Conservation (phyloP, 2,888 invertebrate genomes). For the Auanema freiburgensis region DNA sequence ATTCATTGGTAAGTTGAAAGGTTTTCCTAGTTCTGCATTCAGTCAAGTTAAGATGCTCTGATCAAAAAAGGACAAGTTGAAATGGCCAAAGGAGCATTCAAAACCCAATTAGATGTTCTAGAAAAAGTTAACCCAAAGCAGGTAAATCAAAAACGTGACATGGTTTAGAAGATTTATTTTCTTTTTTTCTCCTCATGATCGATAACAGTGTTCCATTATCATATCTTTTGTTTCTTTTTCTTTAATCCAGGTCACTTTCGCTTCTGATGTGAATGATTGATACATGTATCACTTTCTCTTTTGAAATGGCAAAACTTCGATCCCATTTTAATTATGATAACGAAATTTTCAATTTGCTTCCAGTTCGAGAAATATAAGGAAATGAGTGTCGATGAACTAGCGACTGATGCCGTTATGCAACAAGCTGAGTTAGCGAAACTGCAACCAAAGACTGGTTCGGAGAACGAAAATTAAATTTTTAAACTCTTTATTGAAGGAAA, state of each 20-base stretch:
- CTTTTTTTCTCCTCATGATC: background rate
- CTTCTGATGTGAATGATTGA: too few relatives aligned
- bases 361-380: constrained; percentile 54
- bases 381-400: constrained; percentile 51
- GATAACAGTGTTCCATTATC: background rate
- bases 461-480: background rate
- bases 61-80: constrained; percentile 59
- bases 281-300: too few relatives aligned
- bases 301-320: too few relatives aligned
- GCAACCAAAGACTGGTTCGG: constrained; percentile 44
- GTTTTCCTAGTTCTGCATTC: background rate
- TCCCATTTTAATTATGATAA: too few relatives aligned
- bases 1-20: constrained; percentile 13
- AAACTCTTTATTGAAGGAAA: constrained; percentile 27
- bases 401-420: constrained; percentile 55
- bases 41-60: constrained; percentile 37
- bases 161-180: background rate
- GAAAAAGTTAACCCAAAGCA: constrained; percentile 57
- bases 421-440: constrained; percentile 49
- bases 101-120: constrained; percentile 54
- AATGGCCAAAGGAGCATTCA: constrained; percentile 58
- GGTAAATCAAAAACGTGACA: constrained; percentile 18
- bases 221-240: too few relatives aligned
- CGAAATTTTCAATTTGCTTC: constrained; percentile 11
- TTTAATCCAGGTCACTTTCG: too few relatives aligned